Conservation (phyloP, 1,140 invertebrate genomes). For the Mycetomoellerius zeteki region DNA sequence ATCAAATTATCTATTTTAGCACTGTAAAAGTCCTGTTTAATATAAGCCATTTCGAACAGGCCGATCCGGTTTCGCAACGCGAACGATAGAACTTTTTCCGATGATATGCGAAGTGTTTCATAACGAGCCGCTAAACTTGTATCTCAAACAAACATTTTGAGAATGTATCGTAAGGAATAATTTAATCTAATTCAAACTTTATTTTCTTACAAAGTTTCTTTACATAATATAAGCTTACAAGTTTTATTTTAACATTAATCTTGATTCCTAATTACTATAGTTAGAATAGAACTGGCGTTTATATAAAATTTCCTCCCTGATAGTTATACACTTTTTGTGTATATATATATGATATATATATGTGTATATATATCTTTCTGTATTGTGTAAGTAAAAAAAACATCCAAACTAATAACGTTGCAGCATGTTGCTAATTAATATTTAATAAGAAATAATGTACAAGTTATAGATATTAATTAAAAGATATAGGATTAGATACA, state of each 20-base stretch:
- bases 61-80: slow-evolving; percentile 18
- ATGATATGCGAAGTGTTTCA: slow-evolving; percentile 3
- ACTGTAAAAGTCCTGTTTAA: neutral
- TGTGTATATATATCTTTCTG: too few relatives aligned
- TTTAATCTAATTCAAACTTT: neutral
- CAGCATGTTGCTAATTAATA: too few relatives aligned
- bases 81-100: slow-evolving; percentile 18
- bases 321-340: neutral
- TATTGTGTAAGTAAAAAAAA: neutral
- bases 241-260: neutral
- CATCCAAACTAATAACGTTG: too few relatives aligned
- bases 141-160: neutral
- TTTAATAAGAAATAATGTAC: too few relatives aligned
- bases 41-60: slow-evolving; percentile 19
- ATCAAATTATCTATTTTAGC: neutral
- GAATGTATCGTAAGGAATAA: neutral
- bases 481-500: neutral
- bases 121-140: slow-evolving; percentile 4
- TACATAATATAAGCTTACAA: neutral
- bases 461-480: too few relatives aligned
- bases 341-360: too few relatives aligned
- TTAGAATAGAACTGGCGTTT: neutral
- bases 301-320: neutral
- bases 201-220: neutral
- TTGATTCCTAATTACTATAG: neutral